Percentiles rank a stretch among this genome's conserved stretches.
phyloP scores from a whole-genome alignment of 2,797 vertebrate genomes.

The Betta splendens region DNA sequence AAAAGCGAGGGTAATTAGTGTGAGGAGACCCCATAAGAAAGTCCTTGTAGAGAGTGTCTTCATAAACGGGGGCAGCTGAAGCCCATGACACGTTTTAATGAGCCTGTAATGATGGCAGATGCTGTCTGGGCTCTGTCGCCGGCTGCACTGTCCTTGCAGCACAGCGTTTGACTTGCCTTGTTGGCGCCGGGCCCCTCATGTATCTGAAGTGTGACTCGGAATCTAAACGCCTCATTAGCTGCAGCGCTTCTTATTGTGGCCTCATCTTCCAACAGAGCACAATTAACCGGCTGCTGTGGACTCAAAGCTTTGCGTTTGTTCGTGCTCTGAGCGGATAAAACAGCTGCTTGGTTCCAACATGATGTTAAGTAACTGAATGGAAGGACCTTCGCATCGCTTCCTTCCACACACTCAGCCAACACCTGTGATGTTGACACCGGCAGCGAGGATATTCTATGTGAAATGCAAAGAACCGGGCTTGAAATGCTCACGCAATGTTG shows the following conservation, averaged over 20 bases:
- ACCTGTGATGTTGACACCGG: background rate
- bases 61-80: slow-evolving; percentile 38
- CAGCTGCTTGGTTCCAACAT: slow-evolving; percentile 7
- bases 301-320: slow-evolving; percentile 9
- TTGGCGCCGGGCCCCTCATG: slow-evolving; percentile 38
- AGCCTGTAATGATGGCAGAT: slow-evolving; percentile 66
- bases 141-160: slow-evolving; percentile 37
- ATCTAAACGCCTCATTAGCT: slow-evolving; percentile 71
- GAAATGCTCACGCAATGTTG: background rate
- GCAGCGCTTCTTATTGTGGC: slow-evolving; percentile 27
- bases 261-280: slow-evolving; percentile 37
- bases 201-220: slow-evolving; percentile 57
- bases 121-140: slow-evolving; percentile 54
- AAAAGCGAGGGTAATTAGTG: slow-evolving; percentile 55
- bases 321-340: slow-evolving; percentile 25
- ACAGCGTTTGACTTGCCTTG: slow-evolving; percentile 39
- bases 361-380: no score
- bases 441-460: background rate
- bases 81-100: slow-evolving; percentile 64
- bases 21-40: slow-evolving; percentile 37
- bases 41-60: slow-evolving; percentile 28
- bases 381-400: no score
- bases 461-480: background rate
- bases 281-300: slow-evolving; percentile 45
- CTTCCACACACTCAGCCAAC: slow-evolving; percentile 10